Evolutionary conservation across 2,113 vertebrate species (phyloP).

Genomic region (Ictalurus furcatus): DNA sequence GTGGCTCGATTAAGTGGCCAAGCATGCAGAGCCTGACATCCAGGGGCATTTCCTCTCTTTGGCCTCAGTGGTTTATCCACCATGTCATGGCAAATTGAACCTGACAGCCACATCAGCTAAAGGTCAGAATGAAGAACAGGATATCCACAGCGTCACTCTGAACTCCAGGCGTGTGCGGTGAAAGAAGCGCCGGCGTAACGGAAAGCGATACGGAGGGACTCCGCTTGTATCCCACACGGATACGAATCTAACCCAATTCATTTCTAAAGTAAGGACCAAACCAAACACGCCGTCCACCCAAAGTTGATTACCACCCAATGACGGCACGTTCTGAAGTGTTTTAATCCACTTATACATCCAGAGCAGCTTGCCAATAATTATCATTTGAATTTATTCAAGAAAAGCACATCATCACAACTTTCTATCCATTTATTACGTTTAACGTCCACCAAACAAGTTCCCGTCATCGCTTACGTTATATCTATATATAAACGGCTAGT

Average conservation of each 20-base stretch:
- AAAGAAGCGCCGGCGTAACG: not conserved
- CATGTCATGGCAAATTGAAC: slow-evolving; percentile 15
- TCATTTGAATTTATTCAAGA: not conserved
- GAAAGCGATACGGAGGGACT: not conserved
- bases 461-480: too few species aligned
- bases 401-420: not conserved
- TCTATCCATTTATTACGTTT: too few species aligned
- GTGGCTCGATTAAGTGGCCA: not conserved
- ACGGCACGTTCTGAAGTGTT: not conserved
- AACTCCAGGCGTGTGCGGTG: not conserved
- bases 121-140: slow-evolving; percentile 29
- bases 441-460: too few species aligned
- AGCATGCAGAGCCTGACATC: not conserved
- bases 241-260: not conserved
- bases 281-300: not conserved
- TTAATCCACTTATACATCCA: not conserved
- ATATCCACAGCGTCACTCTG: not conserved
- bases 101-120: slow-evolving; percentile 33
- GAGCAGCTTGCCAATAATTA: not conserved
- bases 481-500: too few species aligned
- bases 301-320: not conserved
- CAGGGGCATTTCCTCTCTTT: slow-evolving; percentile 14
- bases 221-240: not conserved
- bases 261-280: too few species aligned
- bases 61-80: slow-evolving; percentile 2